phyloP scores from a whole-genome alignment of 2,113 vertebrate genomes.

The Sinocyclocheilus anophthalmus region DNA sequence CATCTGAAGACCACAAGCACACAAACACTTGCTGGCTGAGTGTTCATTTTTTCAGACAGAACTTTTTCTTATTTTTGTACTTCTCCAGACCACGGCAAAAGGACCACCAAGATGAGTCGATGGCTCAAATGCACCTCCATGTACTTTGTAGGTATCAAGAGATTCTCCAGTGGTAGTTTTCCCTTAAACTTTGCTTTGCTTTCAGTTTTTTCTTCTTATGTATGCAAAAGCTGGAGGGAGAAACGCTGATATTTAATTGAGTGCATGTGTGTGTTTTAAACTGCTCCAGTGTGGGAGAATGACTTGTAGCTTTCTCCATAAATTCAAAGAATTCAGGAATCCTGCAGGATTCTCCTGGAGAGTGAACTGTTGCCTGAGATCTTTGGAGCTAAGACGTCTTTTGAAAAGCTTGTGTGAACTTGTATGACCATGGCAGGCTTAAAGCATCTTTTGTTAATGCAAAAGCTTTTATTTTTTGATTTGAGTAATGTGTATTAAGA shows the following conservation, averaged over 20 bases:
- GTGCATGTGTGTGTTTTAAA: constrained; percentile 25
- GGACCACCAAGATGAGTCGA: constrained; percentile 84
- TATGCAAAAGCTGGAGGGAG: not conserved
- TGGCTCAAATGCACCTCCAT: constrained; percentile 89
- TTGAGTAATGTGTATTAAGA: not conserved
- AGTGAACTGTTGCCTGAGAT: constrained; percentile 21
- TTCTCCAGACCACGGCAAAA: constrained; percentile 69
- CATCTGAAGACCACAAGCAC: constrained; percentile 60
- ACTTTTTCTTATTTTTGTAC: constrained; percentile 36
- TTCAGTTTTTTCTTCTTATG: not conserved
- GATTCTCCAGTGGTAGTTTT: not conserved
- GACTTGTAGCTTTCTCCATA: constrained; percentile 48
- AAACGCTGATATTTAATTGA: not conserved
- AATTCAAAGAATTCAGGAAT: constrained; percentile 31
- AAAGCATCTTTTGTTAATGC: constrained; percentile 11
- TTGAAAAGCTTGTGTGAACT: constrained; percentile 48
- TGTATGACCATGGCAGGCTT: not conserved
- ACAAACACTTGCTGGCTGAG: constrained; percentile 72
- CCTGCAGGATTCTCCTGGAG: constrained; percentile 27
- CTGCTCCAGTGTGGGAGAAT: constrained; percentile 20
- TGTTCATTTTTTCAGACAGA: constrained; percentile 54
- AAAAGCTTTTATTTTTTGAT: constrained; percentile 33
- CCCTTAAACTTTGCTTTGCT: not conserved
- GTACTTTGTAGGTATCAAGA: constrained; percentile 84
- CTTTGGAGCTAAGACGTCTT: constrained; percentile 26